A percentile compares a stretch with the other conserved stretches of the same genome.
These are phyloP conservation scores for Pycnonotus jocosus DNA, from an alignment of 2,113 vertebrate species.

Conservation along the genomic window DNA sequence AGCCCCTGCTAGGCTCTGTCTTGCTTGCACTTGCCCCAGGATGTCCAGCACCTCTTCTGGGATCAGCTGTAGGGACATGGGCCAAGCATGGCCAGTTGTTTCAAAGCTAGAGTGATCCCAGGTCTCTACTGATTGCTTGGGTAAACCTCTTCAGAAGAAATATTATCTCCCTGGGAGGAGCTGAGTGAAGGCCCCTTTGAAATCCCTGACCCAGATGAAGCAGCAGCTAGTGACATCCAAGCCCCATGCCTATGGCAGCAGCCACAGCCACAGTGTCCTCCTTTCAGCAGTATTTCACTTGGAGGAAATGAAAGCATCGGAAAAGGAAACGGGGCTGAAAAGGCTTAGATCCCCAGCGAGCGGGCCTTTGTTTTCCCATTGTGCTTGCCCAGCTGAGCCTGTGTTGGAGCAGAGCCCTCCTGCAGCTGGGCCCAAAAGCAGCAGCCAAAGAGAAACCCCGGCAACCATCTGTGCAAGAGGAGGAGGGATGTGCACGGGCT, in stretches of 20 bases:
- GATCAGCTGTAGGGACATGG: background rate
- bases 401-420: slow-evolving; percentile 61
- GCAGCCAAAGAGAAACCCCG: slow-evolving; percentile 45
- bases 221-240: background rate
- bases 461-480: background rate
- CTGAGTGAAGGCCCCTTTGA: background rate
- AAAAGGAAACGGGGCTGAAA: slow-evolving; percentile 53
- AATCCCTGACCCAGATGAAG: background rate
- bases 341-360: slow-evolving; percentile 18
- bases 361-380: slow-evolving; percentile 37
- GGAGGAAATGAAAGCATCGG: slow-evolving; percentile 42
- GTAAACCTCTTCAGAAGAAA: background rate
- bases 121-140: background rate
- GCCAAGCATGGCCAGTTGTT: background rate
- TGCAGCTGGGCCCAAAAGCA: slow-evolving; percentile 53
- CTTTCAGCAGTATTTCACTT: slow-evolving; percentile 17
- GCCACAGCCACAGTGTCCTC: background rate
- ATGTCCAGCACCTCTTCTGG: background rate
- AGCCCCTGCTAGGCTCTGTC: background rate
- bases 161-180: background rate
- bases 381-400: slow-evolving; percentile 54
- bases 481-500: background rate
- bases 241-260: background rate
- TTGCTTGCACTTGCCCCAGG: accelerated
- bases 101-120: background rate